Evolutionary conservation across 2,797 vertebrate genomes (phyloP), one percentile per base, ranked within the genome.

Genomic region (Acrossocheilus wenchowensis): DNA sequence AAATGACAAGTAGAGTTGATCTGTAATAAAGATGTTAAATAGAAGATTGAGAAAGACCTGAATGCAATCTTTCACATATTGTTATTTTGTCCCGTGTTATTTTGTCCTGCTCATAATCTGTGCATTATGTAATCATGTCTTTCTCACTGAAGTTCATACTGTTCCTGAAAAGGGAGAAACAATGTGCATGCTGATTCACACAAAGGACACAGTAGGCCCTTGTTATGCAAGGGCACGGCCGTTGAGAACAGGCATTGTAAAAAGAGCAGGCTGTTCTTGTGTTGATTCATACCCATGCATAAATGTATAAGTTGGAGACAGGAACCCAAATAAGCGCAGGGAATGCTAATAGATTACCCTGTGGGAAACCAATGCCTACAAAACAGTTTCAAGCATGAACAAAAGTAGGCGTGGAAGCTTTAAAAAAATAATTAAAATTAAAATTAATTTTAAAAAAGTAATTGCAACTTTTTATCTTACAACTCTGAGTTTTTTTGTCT

Each of bases 121-220:
- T 71, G 64, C 48, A n/a, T 89, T 90, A 89, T 89, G 88, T 82
- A 88, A 89, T 78, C 50, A 75, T 87, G 45, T 66, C 78, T 84
- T 78, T 83, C 81, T 87, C 48, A 81, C 82, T 88, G 34, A 87
- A 90, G 87, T 81, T 87, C 87, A 85, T 78, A 50, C 66, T 72
- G 87, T 75, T 87, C 83, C 75, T 73, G 57, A 41, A 82, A 84
- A 60, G 62, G 75, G 60, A 86, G 81, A 83, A 79, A 88, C 87
- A 88, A 88, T 88, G 80, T 83, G 83, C 87, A 78, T 91, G 90
- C 91, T 92, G 91, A 91, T 90, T 92, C 91, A 91, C 83, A 89
- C 85, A 87, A 82, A 88, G 81, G 75, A 82, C 81, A 91, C 90
- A 92, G 85, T 85, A 77, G 85, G 45, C 83, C 82, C 86, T 90